Evolutionary conservation across 2,113 vertebrate genomes (phyloP).

Genomic region (Cichladusa arquata): DNA sequence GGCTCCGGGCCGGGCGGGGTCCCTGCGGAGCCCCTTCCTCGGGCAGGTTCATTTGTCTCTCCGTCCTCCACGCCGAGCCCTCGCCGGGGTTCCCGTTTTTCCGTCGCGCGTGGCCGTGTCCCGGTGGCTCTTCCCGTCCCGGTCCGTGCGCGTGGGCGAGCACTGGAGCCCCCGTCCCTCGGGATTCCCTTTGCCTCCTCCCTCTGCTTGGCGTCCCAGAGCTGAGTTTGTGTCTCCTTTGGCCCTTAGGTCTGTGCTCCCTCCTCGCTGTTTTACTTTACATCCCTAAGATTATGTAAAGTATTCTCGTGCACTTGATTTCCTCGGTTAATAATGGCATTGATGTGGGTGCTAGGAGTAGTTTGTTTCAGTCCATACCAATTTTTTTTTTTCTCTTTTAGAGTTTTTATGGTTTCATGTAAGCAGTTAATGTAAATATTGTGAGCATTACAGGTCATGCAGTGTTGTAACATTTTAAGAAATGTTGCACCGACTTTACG

Average conservation of each 20-base stretch:
- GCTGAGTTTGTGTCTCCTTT: constrained; percentile 42
- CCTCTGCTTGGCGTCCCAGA: constrained; percentile 42
- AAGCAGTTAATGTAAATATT: constrained; percentile 94
- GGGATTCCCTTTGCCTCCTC: not conserved
- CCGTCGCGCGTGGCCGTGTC: too few species aligned
- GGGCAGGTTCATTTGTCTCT: constrained; percentile 78
- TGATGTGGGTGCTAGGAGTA: constrained; percentile 83
- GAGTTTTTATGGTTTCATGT: constrained; percentile 84
- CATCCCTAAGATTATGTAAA: constrained; percentile 80
- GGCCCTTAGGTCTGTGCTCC: constrained; percentile 76
- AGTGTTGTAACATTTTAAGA: constrained; percentile 93
- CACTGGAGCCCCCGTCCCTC: not conserved
- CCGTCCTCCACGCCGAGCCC: not conserved
- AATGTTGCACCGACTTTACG: constrained; percentile 95
- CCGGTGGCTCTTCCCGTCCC: not conserved
- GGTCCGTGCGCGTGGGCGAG: not conserved
- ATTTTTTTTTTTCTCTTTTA: constrained; percentile 50
- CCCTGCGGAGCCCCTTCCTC: not conserved
- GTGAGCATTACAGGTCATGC: constrained; percentile 94
- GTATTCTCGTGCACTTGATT: constrained; percentile 83
- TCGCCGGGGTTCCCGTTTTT: not conserved
- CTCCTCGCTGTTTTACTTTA: constrained; percentile 81
- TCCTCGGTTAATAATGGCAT: constrained; percentile 73
- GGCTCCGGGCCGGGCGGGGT: not conserved
- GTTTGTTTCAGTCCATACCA: constrained; percentile 78